phyloP scores from a whole-genome alignment of 2,797 vertebrate genomes.

The Octomys mimax region DNA sequence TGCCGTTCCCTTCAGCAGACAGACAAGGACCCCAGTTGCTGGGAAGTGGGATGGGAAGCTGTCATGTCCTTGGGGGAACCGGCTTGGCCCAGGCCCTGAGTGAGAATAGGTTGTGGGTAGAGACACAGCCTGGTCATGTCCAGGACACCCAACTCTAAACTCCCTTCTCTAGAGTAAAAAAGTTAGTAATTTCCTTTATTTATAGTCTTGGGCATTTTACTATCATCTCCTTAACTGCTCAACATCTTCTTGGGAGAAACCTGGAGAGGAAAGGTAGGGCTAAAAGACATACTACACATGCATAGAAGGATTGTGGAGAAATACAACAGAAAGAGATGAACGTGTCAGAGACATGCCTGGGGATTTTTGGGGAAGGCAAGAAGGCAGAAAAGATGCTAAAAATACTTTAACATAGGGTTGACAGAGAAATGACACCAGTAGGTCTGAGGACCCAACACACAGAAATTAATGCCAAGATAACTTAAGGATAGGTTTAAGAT shows the following conservation, averaged over 20 bases:
- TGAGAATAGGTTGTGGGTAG: slow-evolving; percentile 50
- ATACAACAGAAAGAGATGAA: not conserved
- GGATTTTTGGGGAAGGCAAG: slow-evolving; percentile 33
- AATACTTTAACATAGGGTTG: not conserved
- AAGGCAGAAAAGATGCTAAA: slow-evolving; percentile 52
- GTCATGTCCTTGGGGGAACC: slow-evolving; percentile 41
- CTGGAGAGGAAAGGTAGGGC: slow-evolving; percentile 44
- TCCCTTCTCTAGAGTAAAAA: not conserved
- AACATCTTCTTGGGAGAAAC: slow-evolving; percentile 56
- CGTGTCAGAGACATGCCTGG: slow-evolving; percentile 18
- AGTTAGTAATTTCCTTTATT: slow-evolving; percentile 66
- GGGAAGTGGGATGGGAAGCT: slow-evolving; percentile 11
- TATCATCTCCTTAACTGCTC: slow-evolving; percentile 55
- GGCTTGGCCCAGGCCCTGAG: slow-evolving; percentile 15
- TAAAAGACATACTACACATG: not conserved
- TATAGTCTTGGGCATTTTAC: slow-evolving; percentile 47
- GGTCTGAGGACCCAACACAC: slow-evolving; percentile 2
- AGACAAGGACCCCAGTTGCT: slow-evolving; percentile 17
- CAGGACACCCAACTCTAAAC: slow-evolving; percentile 45
- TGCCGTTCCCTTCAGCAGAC: slow-evolving; percentile 39
- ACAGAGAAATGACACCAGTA: not conserved
- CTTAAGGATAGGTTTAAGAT: slow-evolving; percentile 50
- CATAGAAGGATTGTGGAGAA: slow-evolving; percentile 14
- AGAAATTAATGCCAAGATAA: slow-evolving; percentile 20
- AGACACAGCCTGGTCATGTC: slow-evolving; percentile 39